Evolutionary conservation across 2,113 vertebrate species (phyloP), one percentile per base, ranked within the genome.

Genomic region (Eonycteris spelaea): DNA sequence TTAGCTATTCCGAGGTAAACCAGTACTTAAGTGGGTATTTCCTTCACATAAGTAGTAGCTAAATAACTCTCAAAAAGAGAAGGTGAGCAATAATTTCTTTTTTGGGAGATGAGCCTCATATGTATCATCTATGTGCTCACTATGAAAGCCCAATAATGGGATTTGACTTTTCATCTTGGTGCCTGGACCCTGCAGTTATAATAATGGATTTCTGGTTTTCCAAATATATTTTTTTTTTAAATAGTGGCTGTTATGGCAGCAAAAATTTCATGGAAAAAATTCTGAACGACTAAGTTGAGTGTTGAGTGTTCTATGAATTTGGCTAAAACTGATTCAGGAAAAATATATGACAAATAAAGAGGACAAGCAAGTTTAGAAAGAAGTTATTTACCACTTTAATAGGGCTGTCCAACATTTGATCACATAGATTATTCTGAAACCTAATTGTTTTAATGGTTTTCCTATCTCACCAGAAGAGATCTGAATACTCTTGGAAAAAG

Each of bases 341-440:
- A 97, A 97, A 67, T 48, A 98, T 96, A 97, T 30, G 96, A 51
- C 95, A 97, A 97, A 96, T 87, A 94, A 98, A 98, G 93, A 98
- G 92, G 86, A 90, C 97, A 87, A 96, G n/a, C 74, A 91, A 74
- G 83, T 91, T 93, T 94, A 91, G 78, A 95, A 94, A 98, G 91
- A 98, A 96, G 61, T 95, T 93, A 89, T 98, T 98, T 94, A 97
- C 75, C 95, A 95, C 7, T 97, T 98, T 94, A 95, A 90, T 97
- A 11, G 95, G 73, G 95, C 86, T 96, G 90, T 92, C 77, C 96
- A 96, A 96, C 88, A 92, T 92, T 93, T 92, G 96, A 94, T 94
- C 97, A 97, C 94, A 94, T 35, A 80, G 95, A 90, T 91, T 92
- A 94, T 89, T 95, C 70, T 92, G 95, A 89, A 96, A 91, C 24